Percentiles rank a stretch among this genome's conserved stretches.
phyloP scores from a whole-genome alignment of 2,888 invertebrate genomes.

The Salpingus planirostris region DNA sequence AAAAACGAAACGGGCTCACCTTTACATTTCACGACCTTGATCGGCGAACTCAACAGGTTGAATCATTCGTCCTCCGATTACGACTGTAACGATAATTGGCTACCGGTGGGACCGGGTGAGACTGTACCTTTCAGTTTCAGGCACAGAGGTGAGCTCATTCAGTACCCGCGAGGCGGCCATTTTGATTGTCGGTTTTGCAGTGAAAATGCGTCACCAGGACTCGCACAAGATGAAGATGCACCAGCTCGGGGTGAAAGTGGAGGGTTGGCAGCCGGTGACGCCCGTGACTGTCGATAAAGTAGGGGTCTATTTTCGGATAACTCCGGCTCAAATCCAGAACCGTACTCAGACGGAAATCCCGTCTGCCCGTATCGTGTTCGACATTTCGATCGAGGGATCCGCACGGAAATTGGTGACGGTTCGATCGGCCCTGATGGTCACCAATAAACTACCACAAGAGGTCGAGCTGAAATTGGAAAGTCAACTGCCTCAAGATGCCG shows the following conservation, averaged over 20 bases:
- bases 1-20: constrained; percentile 85
- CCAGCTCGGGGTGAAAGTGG: constrained; percentile 80
- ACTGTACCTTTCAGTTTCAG: constrained; percentile 83
- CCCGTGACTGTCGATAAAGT: constrained; percentile 94
- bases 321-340: constrained; percentile 39
- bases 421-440: constrained; percentile 76
- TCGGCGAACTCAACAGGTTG: constrained; percentile 53
- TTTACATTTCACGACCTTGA: constrained; percentile 77
- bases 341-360: constrained; percentile 28
- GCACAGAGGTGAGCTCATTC: constrained; percentile 46
- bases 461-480: constrained; percentile 66
- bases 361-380: constrained; percentile 79
- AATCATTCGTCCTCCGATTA: constrained; percentile 32
- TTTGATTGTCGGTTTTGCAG: constrained; percentile 22
- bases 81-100: constrained; percentile 57
- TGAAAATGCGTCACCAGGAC: constrained; percentile 60
- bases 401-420: constrained; percentile 90
- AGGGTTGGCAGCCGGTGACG: constrained; percentile 78
- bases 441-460: constrained; percentile 65
- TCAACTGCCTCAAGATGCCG: constrained; percentile 39
- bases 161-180: background rate
- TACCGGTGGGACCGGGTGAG: constrained; percentile 61
- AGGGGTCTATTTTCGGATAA: constrained; percentile 83
- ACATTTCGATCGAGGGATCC: constrained; percentile 85
- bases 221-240: constrained; percentile 72